Percentiles rank a stretch among this genome's conserved stretches.
phyloP scores from a whole-genome alignment of 1,140 invertebrate species.

The Achatina immaculata region DNA sequence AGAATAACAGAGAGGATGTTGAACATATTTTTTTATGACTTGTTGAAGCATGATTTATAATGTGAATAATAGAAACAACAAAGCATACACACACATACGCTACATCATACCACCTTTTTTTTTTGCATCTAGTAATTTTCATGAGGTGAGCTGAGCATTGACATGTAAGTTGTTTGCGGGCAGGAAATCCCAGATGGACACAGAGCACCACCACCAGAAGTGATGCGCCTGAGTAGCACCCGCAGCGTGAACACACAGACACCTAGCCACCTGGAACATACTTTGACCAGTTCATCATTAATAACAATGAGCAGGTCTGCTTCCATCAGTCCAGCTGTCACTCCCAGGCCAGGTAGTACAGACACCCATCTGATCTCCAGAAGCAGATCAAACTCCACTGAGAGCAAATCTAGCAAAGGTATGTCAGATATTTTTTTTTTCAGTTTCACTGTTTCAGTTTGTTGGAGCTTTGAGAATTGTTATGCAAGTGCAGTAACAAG shows the following conservation, averaged over 20 bases:
- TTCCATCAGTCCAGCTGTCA: slow-evolving; percentile 61
- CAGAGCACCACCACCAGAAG: slow-evolving; percentile 83
- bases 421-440: neutral
- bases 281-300: slow-evolving; percentile 21
- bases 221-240: slow-evolving; percentile 75
- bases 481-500: too few relatives aligned
- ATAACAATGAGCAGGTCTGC: slow-evolving; percentile 52
- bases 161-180: neutral
- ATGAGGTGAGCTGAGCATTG: too few relatives aligned
- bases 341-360: slow-evolving; percentile 12
- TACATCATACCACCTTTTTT: too few relatives aligned
- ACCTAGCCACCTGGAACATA: slow-evolving; percentile 74
- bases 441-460: neutral
- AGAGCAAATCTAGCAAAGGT: slow-evolving; percentile 51
- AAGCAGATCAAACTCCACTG: slow-evolving; percentile 70
- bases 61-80: neutral
- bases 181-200: slow-evolving; percentile 81
- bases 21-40: neutral
- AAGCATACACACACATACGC: too few relatives aligned
- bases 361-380: slow-evolving; percentile 70
- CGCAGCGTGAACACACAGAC: slow-evolving; percentile 88
- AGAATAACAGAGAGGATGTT: too few relatives aligned
- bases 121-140: too few relatives aligned
- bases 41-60: neutral
- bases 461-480: neutral